phyloP scores from a whole-genome alignment of 2,113 vertebrate genomes.

The Cephalopterus ornatus region DNA sequence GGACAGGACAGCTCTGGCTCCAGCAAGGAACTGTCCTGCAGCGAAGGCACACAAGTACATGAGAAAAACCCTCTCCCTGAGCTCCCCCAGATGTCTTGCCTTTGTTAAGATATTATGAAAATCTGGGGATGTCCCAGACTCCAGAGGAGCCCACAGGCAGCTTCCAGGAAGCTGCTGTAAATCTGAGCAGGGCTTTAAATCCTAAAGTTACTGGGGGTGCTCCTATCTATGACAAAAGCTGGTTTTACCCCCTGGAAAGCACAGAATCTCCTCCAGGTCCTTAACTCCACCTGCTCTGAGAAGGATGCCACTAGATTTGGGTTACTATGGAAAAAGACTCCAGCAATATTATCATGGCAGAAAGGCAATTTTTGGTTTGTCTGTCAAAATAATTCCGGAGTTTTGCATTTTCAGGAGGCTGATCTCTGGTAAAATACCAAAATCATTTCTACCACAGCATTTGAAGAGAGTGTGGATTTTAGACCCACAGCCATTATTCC shows the following conservation, averaged over 20 bases:
- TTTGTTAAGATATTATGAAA: background rate
- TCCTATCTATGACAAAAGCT: background rate
- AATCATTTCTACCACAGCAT: background rate
- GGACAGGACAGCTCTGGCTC: background rate
- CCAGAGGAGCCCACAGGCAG: background rate
- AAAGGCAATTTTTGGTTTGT: background rate
- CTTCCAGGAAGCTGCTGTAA: background rate
- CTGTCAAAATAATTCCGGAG: background rate
- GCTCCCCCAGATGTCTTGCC: background rate
- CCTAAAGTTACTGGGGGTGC: background rate
- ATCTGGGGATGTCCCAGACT: background rate
- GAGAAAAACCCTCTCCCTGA: background rate
- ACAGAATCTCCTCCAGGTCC: background rate
- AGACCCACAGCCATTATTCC: background rate
- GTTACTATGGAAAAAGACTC: background rate
- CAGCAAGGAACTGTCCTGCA: background rate
- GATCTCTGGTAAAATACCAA: background rate
- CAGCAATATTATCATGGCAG: background rate
- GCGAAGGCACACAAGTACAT: background rate
- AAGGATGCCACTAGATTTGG: background rate
- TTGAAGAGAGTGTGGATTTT: background rate
- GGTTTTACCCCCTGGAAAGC: background rate
- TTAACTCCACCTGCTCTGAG: background rate
- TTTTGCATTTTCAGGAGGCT: background rate
- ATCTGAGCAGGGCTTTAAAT: background rate